A percentile compares a stretch with the other conserved stretches of the same genome.
phyloP scores from a whole-genome alignment of 2,113 vertebrate genomes.

The Vimba vimba region DNA sequence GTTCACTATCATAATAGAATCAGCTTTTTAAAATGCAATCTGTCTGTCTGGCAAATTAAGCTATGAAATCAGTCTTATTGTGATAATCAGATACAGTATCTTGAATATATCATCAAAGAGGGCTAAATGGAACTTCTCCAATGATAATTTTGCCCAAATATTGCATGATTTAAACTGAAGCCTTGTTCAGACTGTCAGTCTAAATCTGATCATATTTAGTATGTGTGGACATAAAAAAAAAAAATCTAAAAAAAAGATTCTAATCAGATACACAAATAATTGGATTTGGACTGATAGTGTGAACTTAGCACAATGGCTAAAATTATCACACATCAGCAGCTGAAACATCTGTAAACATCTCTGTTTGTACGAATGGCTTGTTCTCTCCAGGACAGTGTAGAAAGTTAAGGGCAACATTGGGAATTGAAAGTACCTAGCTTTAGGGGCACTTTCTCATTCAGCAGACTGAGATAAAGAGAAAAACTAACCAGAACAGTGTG shows the following conservation, averaged over 20 bases:
- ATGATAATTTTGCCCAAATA: not conserved
- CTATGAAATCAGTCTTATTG: not conserved
- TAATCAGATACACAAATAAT: too few species aligned
- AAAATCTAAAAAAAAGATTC: too few species aligned
- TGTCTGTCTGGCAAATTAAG: not conserved
- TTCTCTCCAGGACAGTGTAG: not conserved
- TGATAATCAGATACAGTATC: not conserved
- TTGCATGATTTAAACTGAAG: not conserved
- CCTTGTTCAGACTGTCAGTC: too few species aligned
- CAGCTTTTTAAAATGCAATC: constrained; percentile 3
- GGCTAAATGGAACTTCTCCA: not conserved
- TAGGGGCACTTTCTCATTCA: not conserved
- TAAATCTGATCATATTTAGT: too few species aligned
- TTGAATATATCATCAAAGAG: constrained; percentile 3
- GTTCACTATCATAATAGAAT: constrained; percentile 15
- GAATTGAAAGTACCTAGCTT: not conserved
- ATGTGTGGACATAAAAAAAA: too few species aligned
- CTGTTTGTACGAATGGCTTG: not conserved
- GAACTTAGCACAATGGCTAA: not conserved
- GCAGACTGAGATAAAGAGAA: not conserved
- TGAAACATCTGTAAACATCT: not conserved
- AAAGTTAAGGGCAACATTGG: not conserved
- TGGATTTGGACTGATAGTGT: too few species aligned
- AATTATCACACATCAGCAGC: constrained; percentile 4
- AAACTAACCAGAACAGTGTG: not conserved